Base-by-base conservation (phyloP, 1,140 invertebrate genomes). In the Camponotus vicinus region DNA sequence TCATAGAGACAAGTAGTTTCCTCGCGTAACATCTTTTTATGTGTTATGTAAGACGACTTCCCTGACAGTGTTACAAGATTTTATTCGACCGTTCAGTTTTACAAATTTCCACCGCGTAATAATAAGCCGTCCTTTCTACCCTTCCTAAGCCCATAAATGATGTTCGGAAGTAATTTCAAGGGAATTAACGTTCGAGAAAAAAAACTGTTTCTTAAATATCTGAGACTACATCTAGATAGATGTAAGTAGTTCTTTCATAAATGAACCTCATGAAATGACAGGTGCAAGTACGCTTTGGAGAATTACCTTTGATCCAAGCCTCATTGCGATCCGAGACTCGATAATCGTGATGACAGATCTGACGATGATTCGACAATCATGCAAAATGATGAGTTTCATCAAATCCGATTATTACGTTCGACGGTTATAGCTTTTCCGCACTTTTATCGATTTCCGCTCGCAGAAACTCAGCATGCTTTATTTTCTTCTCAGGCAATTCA, bases 201-300 rank as follows among this genome's bases (percentile, higher is more conserved):
- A 45, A 52, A 18, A 5, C 67, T 42, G 61, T 34, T 67, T 64
- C 3, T 6, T 42, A 32, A 21, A n/a, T 61, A 61, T 34, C 76
- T 15, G 76, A 49, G 49, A 79, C 42, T 52, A n/a, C 27, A 67
- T 45, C 32, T 42, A 67, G 32, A 55, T 67, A 83, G 88, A 82
- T 66, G 66, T 80, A 85, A 82, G 88, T 92, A 90, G 86, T 85
- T 88, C 78, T 89, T 85, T 89, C 88, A 85, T 77, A 78, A 86
- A 75, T 83, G 87, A 89, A 89, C 76, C 73, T 69, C 79, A 52
- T 69, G 52, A 55, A 86, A 87, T 87, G 45, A 86, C 88, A 85
- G 80, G 88, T 88, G 88, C 87, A 55, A 67, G 67, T 67, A 57
- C 67, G 69, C 59, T 42, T 63, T 61, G 37, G 61, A 66, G 42